Conservation (phyloP, 2,888 invertebrate genomes). For the Acanthosoma haemorrhoidale region DNA sequence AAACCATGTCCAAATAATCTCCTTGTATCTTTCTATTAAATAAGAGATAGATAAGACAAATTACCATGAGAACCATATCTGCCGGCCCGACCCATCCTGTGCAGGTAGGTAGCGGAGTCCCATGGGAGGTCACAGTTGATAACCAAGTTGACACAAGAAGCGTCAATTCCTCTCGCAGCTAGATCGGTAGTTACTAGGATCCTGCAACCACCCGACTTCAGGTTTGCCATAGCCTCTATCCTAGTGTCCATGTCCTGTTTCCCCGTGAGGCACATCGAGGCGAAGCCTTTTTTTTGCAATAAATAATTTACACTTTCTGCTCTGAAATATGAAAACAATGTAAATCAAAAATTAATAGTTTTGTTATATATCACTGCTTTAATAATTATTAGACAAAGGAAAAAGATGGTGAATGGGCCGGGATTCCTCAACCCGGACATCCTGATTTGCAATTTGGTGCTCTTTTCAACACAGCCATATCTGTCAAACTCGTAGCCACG, state of each 20-base stretch:
- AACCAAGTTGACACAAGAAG: slow-evolving; percentile 85
- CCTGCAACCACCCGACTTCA: slow-evolving; percentile 75
- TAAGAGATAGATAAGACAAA: too few species aligned
- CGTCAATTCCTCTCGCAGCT: slow-evolving; percentile 90
- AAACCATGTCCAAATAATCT: too few species aligned
- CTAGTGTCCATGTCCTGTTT: slow-evolving; percentile 73
- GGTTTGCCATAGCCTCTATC: slow-evolving; percentile 65
- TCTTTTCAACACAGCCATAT: too few species aligned
- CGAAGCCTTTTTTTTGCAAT: slow-evolving; percentile 68
- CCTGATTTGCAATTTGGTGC: too few species aligned
- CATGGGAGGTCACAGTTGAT: slow-evolving; percentile 84
- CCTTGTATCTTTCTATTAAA: too few species aligned
- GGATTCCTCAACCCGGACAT: too few species aligned
- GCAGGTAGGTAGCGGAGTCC: slow-evolving; percentile 78
- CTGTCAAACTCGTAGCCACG: too few species aligned
- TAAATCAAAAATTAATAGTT: too few species aligned
- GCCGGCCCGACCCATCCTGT: slow-evolving; percentile 92
- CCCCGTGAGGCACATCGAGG: slow-evolving; percentile 70
- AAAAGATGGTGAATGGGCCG: too few species aligned
- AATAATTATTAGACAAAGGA: too few species aligned
- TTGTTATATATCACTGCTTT: too few species aligned
- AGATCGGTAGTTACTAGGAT: slow-evolving; percentile 87
- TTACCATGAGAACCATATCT: slow-evolving; percentile 80
- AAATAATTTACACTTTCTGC: slow-evolving; percentile 71
- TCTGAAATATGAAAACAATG: slow-evolving; percentile 50